These are phyloP conservation scores for Galaxias olidus DNA, from an alignment of 2,797 vertebrate species.

Conservation along the genomic window DNA sequence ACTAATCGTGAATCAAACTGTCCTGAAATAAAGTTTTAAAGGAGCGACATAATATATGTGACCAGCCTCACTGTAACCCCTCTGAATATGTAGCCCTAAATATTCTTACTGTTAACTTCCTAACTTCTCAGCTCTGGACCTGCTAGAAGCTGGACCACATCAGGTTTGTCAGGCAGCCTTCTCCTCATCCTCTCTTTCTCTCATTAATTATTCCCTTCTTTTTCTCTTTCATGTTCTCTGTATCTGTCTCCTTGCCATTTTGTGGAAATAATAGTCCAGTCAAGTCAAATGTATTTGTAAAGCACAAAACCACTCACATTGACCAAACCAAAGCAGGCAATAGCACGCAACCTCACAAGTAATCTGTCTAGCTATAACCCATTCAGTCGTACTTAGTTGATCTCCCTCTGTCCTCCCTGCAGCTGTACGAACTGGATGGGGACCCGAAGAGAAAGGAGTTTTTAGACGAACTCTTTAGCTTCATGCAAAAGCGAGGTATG, in stretches of 20 bases:
- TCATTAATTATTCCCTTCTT: not conserved
- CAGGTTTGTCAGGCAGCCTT: conserved; percentile 60
- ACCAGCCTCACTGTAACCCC: conserved; percentile 55
- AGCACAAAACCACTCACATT: too few species aligned
- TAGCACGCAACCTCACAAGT: too few species aligned
- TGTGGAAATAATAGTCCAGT: too few species aligned
- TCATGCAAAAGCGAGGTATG: conserved; percentile 96
- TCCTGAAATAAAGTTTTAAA: too few species aligned
- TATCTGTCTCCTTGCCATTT: not conserved
- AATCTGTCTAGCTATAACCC: too few species aligned
- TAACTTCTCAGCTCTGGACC: conserved; percentile 57
- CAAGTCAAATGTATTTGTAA: too few species aligned
- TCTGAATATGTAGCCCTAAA: conserved; percentile 42
- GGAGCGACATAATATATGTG: not conserved
- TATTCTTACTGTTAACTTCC: conserved; percentile 67
- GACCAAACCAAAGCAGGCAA: too few species aligned
- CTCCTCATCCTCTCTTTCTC: not conserved
- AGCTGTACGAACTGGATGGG: conserved; percentile 95
- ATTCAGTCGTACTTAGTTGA: not conserved
- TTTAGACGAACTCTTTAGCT: conserved; percentile 94
- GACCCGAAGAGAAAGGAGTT: conserved; percentile 97
- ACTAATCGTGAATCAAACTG: too few species aligned
- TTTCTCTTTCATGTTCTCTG: too few species aligned
- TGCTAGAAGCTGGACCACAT: conserved; percentile 61
- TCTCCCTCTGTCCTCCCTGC: conserved; percentile 19